Percentiles rank a stretch among this genome's conserved stretches.
phyloP scores from a whole-genome alignment of 2,113 vertebrate genomes.

The Anhinga rufa region DNA sequence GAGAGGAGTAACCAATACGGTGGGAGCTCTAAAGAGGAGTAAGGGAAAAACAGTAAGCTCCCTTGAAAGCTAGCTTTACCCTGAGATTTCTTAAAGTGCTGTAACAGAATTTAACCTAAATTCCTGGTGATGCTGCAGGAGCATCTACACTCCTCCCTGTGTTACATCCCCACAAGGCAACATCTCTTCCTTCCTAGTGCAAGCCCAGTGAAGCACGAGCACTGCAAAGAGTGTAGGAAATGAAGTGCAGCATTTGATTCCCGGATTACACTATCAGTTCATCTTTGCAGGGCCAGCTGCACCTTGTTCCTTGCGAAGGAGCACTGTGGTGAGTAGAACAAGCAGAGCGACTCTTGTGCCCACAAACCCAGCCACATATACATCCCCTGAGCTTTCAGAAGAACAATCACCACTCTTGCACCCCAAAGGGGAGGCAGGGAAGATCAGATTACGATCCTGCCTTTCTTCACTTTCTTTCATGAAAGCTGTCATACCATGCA shows the following conservation, averaged over 20 bases:
- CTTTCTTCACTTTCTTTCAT: neutral
- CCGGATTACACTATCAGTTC: neutral
- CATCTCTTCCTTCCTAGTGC: neutral
- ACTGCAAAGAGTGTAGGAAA: neutral
- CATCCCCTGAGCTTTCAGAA: neutral
- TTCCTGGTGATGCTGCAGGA: neutral
- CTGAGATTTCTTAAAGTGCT: neutral
- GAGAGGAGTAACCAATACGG: neutral
- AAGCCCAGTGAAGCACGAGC: neutral
- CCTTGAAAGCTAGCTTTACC: neutral
- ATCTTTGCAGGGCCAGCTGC: neutral
- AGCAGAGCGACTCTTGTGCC: accelerated
- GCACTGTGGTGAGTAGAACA: neutral
- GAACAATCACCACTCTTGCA: neutral
- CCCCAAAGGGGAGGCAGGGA: neutral
- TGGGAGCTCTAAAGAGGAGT: neutral
- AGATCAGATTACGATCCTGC: neutral
- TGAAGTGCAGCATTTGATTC: accelerated
- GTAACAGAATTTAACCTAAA: neutral
- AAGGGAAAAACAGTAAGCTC: neutral
- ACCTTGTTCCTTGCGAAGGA: neutral
- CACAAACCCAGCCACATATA: neutral
- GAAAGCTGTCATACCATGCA: neutral
- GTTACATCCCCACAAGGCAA: neutral
- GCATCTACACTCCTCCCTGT: accelerated